These are phyloP conservation scores for Lasioglossum leucozonium DNA, from an alignment of 2,888 invertebrate species.

Conservation along the genomic window DNA sequence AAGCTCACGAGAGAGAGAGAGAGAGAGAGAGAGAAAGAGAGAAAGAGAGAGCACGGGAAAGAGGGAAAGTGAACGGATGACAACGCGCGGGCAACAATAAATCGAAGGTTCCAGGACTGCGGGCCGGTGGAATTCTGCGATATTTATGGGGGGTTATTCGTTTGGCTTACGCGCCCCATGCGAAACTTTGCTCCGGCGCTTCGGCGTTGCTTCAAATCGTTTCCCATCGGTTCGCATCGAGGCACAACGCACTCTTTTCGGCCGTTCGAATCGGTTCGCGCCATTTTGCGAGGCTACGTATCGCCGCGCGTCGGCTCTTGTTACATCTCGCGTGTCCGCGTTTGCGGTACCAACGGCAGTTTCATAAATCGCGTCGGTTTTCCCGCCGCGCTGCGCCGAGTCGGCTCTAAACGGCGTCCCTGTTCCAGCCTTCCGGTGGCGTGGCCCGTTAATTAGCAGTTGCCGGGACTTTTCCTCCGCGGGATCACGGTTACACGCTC, in stretches of 20 bases:
- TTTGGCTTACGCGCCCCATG: constrained; percentile 72
- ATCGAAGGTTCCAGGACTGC: constrained; percentile 66
- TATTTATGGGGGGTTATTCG: constrained; percentile 77
- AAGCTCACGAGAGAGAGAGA: constrained; percentile 4
- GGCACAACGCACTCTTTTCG: background rate
- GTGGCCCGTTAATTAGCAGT: constrained; percentile 75
- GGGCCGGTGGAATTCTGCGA: constrained; percentile 70
- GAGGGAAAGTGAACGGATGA: constrained; percentile 50
- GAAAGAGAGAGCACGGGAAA: constrained; percentile 22
- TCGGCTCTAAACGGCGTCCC: background rate
- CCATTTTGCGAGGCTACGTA: background rate
- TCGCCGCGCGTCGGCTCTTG: background rate
- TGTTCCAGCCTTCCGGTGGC: background rate
- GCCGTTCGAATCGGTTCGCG: background rate
- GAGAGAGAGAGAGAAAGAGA: background rate
- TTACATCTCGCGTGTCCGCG: constrained; percentile 20
- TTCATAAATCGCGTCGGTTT: constrained; percentile 77
- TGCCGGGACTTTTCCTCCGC: constrained; percentile 58
- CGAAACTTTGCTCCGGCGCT: constrained; percentile 62
- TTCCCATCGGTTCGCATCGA: background rate
- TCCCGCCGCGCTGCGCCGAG: constrained; percentile 47
- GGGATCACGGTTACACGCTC: constrained; percentile 57
- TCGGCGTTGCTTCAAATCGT: background rate
- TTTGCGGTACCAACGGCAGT: constrained; percentile 74
- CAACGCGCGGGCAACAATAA: constrained; percentile 62